These are phyloP conservation scores for Heliocidaris erythrogramma DNA, from an alignment of 35 echinoderm and acorn worm species.

Conservation along the genomic window DNA sequence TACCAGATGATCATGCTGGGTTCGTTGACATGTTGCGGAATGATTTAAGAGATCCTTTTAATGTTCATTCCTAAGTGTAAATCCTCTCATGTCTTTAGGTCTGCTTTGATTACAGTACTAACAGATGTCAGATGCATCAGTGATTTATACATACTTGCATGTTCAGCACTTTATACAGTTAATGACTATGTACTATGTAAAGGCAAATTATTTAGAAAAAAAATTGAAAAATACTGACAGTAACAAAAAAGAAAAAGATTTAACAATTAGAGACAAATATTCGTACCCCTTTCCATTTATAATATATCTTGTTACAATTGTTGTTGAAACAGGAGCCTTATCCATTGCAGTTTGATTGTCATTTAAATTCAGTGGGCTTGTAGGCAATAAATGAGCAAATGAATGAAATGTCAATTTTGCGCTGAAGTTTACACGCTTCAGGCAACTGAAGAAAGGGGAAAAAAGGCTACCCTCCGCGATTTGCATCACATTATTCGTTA, in stretches of 20 bases:
- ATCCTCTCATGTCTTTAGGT: background rate
- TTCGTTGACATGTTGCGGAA: background rate
- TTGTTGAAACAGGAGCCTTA: background rate
- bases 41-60: background rate
- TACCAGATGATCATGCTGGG: background rate
- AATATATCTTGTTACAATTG: background rate
- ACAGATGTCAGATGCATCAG: background rate
- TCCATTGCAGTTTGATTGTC: background rate
- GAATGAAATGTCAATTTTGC: slow-evolving; percentile 1
- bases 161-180: background rate
- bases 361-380: background rate
- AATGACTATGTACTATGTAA: background rate
- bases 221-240: background rate
- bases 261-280: background rate
- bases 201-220: background rate
- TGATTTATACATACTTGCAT: background rate
- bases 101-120: background rate
- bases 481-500: background rate
- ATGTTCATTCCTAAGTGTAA: background rate
- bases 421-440: background rate
- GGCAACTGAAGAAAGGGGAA: background rate
- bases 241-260: background rate
- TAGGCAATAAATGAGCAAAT: slow-evolving; percentile 8
- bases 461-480: background rate
- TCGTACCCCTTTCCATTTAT: background rate